Evolutionary conservation across 2,888 invertebrate species (phyloP).

Genomic region (Sarcophaga subvicina): DNA sequence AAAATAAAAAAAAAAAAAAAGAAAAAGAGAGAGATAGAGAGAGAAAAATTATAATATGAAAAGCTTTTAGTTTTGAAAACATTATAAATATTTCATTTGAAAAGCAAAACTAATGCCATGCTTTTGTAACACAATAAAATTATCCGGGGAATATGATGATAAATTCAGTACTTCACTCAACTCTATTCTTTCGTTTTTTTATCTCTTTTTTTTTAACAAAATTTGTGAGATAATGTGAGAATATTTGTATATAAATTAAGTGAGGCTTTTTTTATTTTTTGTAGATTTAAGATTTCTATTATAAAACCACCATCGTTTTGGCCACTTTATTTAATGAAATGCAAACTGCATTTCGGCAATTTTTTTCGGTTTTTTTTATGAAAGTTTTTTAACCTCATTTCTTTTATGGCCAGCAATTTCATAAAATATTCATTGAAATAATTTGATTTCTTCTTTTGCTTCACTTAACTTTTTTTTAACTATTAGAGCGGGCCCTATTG

Average conservation of each 20-base stretch:
- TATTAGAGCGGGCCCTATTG: constrained; percentile 5
- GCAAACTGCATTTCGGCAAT: constrained; percentile 52
- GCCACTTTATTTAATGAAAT: constrained; percentile 64
- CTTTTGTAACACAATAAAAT: too few species aligned
- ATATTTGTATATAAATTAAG: background rate
- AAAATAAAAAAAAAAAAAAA: background rate
- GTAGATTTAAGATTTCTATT: constrained; percentile 14
- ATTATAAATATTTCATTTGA: background rate
- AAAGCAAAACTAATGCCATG: background rate
- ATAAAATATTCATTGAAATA: constrained; percentile 60
- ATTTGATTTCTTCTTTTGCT: constrained; percentile 50
- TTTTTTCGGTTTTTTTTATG: background rate
- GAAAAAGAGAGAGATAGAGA: too few species aligned
- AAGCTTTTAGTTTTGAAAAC: background rate
- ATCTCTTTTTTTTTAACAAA: background rate
- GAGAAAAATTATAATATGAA: constrained; percentile 6
- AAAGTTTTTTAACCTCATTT: constrained; percentile 56
- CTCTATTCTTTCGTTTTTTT: background rate
- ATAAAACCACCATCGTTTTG: constrained; percentile 37
- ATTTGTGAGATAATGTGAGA: background rate
- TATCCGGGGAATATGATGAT: too few species aligned
- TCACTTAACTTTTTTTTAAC: background rate
- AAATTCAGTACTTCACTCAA: too few species aligned
- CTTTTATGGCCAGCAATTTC: constrained; percentile 31
- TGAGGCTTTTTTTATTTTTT: background rate